Percentiles rank a stretch among this genome's conserved stretches.
These are phyloP conservation scores for Fragum whitleyi DNA, from an alignment of 2,888 invertebrate genomes.

Conservation along the genomic window DNA sequence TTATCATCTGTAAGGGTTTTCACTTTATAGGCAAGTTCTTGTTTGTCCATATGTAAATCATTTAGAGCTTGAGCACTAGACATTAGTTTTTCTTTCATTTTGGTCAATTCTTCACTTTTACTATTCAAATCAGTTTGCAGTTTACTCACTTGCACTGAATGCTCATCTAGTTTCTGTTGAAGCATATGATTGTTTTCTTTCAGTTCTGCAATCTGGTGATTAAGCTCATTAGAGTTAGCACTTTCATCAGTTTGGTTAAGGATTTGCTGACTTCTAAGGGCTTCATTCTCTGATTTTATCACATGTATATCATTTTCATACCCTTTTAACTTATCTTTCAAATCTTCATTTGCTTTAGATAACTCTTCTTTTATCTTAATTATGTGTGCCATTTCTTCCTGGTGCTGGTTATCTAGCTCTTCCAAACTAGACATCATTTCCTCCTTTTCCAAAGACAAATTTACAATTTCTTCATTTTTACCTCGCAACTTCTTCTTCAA, in stretches of 20 bases:
- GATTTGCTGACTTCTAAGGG: slow-evolving; percentile 49
- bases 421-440: slow-evolving; percentile 88
- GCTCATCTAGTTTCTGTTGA: slow-evolving; percentile 45
- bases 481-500: slow-evolving; percentile 57
- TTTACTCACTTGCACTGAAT: slow-evolving; percentile 28
- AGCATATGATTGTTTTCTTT: slow-evolving; percentile 64
- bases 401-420: slow-evolving; percentile 91
- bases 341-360: slow-evolving; percentile 56
- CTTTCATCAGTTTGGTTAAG: slow-evolving; percentile 60
- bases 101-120: slow-evolving; percentile 65
- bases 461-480: slow-evolving; percentile 69
- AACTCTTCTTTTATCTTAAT: slow-evolving; percentile 73
- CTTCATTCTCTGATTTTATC: slow-evolving; percentile 47
- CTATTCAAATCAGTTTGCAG: slow-evolving; percentile 42
- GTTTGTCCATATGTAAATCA: slow-evolving; percentile 82
- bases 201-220: slow-evolving; percentile 65
- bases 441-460: slow-evolving; percentile 69
- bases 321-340: slow-evolving; percentile 47
- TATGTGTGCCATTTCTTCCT: slow-evolving; percentile 86
- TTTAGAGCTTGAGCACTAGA: slow-evolving; percentile 78
- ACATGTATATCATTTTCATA: slow-evolving; percentile 43
- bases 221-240: slow-evolving; percentile 64
- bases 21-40: slow-evolving; percentile 74
- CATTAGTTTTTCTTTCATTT: slow-evolving; percentile 74
- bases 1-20: slow-evolving; percentile 60